Conservation (phyloP, 1,140 invertebrate genomes). For the Argopecten irradians region DNA sequence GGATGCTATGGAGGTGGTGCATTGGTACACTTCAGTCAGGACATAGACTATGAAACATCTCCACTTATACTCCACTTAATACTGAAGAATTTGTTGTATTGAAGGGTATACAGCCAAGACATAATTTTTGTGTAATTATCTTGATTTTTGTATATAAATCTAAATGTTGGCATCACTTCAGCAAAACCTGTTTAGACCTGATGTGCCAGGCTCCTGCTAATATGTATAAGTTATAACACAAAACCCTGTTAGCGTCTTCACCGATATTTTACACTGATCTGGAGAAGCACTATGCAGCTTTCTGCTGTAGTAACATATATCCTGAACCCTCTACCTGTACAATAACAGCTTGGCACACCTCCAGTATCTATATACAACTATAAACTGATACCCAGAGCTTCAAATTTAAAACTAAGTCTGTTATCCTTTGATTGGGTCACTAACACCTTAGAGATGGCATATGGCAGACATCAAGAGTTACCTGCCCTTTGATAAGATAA, state of each 20-base stretch:
- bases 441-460: not conserved
- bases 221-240: not conserved
- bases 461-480: constrained; percentile 2
- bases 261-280: not conserved
- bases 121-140: not conserved
- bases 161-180: not conserved
- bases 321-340: not conserved
- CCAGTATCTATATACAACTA: not conserved
- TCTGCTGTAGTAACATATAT: not conserved
- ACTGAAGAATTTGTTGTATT: too few species aligned
- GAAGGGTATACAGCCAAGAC: too few species aligned
- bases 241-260: not conserved
- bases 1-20: too few species aligned
- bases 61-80: too few species aligned
- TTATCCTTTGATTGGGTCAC: not conserved
- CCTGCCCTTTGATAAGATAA: not conserved
- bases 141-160: not conserved
- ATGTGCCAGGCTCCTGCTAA: not conserved
- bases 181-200: not conserved
- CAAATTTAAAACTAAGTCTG: not conserved
- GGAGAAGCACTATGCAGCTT: not conserved
- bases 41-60: too few species aligned
- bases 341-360: not conserved
- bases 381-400: not conserved
- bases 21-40: too few species aligned